Evolutionary conservation across 2,797 vertebrate genomes (phyloP).

Genomic region (Lacerta bilineata): DNA sequence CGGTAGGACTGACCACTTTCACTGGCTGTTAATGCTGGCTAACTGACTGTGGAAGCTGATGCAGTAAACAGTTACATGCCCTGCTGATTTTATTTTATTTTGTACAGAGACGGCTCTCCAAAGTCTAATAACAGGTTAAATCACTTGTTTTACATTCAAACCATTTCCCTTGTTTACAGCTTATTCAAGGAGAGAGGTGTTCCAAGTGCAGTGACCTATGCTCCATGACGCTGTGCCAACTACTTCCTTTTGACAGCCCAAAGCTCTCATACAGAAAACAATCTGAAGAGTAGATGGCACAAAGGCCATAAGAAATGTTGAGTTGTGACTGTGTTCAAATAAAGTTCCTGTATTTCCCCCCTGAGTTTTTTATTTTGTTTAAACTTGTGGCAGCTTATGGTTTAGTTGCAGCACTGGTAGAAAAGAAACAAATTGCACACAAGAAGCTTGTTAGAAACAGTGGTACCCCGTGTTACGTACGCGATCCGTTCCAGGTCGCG

Average conservation of each 20-base stretch:
- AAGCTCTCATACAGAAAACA: conserved; percentile 31
- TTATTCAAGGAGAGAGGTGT: conserved; percentile 37
- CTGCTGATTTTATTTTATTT: neutral
- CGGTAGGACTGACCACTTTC: neutral
- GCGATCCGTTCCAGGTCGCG: too few species aligned
- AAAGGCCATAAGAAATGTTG: conserved; percentile 26
- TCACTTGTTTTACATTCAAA: conserved; percentile 41
- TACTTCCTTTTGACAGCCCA: conserved; percentile 14
- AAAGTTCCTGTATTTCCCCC: conserved; percentile 13
- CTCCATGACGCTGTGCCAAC: conserved; percentile 36
- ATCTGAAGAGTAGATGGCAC: conserved; percentile 29
- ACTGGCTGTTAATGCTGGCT: neutral
- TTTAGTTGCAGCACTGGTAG: neutral
- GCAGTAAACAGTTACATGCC: neutral
- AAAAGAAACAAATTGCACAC: neutral
- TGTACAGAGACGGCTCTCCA: neutral
- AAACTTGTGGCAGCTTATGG: neutral
- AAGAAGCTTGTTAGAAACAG: neutral
- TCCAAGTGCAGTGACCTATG: conserved; percentile 40
- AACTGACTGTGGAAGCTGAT: neutral
- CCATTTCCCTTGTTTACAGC: conserved; percentile 42
- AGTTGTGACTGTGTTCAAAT: conserved; percentile 34
- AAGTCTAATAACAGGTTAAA: conserved; percentile 13
- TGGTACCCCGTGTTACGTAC: too few species aligned
- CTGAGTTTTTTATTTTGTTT: neutral